These are phyloP conservation scores for Sclerodermus sp. DNA, from an alignment of 2,888 invertebrate genomes.

Conservation along the genomic window DNA sequence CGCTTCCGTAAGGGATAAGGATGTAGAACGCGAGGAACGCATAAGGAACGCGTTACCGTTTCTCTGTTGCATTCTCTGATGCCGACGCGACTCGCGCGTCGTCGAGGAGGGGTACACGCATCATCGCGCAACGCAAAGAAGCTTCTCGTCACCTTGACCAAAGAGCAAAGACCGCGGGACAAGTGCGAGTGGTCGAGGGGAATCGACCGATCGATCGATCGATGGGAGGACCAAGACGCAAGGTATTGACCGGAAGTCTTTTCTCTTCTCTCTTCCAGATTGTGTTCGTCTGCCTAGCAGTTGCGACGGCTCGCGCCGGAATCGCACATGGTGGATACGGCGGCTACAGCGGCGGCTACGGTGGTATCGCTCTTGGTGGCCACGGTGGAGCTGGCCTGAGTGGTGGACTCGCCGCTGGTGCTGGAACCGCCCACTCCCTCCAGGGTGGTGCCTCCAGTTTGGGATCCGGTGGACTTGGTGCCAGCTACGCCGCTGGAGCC, in stretches of 20 bases:
- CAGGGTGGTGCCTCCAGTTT: constrained; percentile 55
- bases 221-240: no score
- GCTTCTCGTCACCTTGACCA: no score
- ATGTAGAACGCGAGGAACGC: no score
- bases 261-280: constrained; percentile 36
- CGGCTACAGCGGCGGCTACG: constrained; percentile 33
- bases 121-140: no score
- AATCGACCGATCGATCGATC: no score
- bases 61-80: no score
- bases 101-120: no score
- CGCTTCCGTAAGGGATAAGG: constrained; percentile 27
- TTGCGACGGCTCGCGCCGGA: constrained; percentile 55
- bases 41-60: no score
- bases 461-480: constrained; percentile 55
- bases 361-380: constrained; percentile 28
- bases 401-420: constrained; percentile 55
- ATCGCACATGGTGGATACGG: constrained; percentile 49
- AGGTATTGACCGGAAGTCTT: no score
- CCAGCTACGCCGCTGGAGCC: constrained; percentile 56
- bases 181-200: no score
- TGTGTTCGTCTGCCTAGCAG: constrained; percentile 56
- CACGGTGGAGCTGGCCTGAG: constrained; percentile 50
- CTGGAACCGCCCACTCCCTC: constrained; percentile 52
- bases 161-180: no score
- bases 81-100: no score